Evolutionary conservation across 2,888 invertebrate genomes (phyloP).

Genomic region (Epirrhoe alternata): DNA sequence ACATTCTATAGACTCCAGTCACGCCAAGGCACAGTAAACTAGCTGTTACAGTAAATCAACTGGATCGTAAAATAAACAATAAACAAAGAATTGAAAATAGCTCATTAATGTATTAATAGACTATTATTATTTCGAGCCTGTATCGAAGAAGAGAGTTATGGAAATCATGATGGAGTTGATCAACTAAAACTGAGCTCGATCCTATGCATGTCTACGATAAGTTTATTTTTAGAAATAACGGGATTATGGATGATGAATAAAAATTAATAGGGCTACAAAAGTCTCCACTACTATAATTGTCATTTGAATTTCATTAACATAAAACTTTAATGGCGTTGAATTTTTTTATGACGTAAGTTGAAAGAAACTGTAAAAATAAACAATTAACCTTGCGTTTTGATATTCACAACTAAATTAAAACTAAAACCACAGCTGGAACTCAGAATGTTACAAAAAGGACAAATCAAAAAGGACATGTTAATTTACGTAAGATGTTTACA

Average conservation of each 20-base stretch:
- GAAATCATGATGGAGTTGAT: background rate
- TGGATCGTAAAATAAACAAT: background rate
- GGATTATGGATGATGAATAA: background rate
- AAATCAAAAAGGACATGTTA: background rate
- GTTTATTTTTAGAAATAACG: background rate
- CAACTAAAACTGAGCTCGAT: background rate
- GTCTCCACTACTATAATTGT: background rate
- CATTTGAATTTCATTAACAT: slow-evolving; percentile 1
- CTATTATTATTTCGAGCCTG: too few relatives aligned
- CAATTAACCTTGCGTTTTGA: background rate
- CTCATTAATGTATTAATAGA: background rate
- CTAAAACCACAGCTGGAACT: too few relatives aligned
- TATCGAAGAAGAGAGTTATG: too few relatives aligned
- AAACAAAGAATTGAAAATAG: background rate
- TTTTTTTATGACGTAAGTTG: background rate
- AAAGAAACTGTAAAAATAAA: background rate
- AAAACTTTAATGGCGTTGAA: background rate
- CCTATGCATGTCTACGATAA: background rate
- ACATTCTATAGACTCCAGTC: slow-evolving; percentile 58
- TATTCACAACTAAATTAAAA: too few relatives aligned
- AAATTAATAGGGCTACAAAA: slow-evolving; percentile 1
- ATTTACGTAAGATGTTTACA: background rate
- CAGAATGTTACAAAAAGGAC: background rate
- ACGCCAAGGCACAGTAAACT: slow-evolving; percentile 49
- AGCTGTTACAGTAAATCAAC: slow-evolving; percentile 14